These are phyloP conservation scores for Epinephelus lanceolatus DNA, from an alignment of 2,113 vertebrate species.

Conservation along the genomic window DNA sequence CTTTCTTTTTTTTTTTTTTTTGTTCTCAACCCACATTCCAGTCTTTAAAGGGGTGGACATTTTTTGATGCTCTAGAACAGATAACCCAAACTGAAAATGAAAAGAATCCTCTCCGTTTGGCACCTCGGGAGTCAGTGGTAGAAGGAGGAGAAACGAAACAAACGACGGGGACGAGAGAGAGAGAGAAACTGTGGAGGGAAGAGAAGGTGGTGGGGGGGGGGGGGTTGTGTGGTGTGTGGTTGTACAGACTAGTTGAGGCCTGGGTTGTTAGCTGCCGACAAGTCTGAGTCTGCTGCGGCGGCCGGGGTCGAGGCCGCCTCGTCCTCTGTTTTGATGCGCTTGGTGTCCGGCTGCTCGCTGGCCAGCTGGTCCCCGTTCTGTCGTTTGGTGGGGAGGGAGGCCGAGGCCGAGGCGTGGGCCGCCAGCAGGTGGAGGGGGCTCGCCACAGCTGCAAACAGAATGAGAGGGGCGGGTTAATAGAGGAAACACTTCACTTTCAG, in stretches of 20 bases:
- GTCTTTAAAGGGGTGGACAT: constrained; percentile 77
- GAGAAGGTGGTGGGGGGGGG: not conserved
- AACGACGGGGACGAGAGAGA: constrained; percentile 33
- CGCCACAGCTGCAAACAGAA: constrained; percentile 80
- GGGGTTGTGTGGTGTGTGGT: constrained; percentile 1
- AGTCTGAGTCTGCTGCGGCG: constrained; percentile 85
- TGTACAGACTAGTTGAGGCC: constrained; percentile 74
- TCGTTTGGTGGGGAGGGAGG: constrained; percentile 95
- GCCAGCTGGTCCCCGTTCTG: constrained; percentile 87
- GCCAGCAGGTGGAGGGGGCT: constrained; percentile 96
- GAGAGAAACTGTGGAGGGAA: constrained; percentile 1
- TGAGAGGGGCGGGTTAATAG: not conserved
- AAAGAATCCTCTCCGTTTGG: constrained; percentile 88
- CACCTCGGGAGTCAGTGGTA: constrained; percentile 84
- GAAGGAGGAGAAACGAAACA: constrained; percentile 55
- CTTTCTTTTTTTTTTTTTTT: constrained; percentile 15
- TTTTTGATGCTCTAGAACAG: constrained; percentile 42
- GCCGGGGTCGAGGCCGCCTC: constrained; percentile 78
- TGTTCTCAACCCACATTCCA: constrained; percentile 74
- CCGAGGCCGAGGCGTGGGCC: constrained; percentile 91
- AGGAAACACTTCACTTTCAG: not conserved
- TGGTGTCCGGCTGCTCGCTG: constrained; percentile 86
- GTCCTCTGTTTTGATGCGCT: constrained; percentile 89
- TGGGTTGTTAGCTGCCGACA: constrained; percentile 84
- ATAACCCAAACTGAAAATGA: constrained; percentile 55